Percentiles rank a stretch among this genome's conserved stretches.
These are phyloP conservation scores for Philopotamus ludificatus DNA, from an alignment of 1,140 invertebrate genomes.

Conservation along the genomic window DNA sequence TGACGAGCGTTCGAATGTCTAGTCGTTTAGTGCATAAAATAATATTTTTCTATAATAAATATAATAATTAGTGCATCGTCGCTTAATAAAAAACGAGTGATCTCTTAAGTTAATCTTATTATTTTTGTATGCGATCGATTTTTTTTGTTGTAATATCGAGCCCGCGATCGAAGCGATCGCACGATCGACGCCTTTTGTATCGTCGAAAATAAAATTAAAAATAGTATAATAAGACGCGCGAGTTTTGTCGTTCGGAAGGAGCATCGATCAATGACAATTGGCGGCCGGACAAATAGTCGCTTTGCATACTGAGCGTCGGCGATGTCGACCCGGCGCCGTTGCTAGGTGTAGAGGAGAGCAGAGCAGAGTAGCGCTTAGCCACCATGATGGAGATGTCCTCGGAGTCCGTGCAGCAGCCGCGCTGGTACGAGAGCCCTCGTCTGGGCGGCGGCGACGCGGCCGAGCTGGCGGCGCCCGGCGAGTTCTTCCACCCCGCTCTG, in stretches of 20 bases:
- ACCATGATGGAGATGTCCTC: constrained; percentile 54
- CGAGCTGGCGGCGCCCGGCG: constrained; percentile 46
- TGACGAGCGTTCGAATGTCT: background rate
- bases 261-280: background rate
- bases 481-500: constrained; percentile 56
- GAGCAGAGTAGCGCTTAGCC: constrained; percentile 44
- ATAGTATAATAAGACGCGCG: background rate
- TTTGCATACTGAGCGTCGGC: background rate
- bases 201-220: no score
- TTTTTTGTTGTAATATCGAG: no score
- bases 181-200: no score
- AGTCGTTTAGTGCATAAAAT: background rate
- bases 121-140: no score
- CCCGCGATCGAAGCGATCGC: no score
- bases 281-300: background rate
- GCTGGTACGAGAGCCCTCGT: constrained; percentile 55
- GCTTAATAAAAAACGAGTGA: background rate
- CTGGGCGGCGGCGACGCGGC: constrained; percentile 54
- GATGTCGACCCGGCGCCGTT: background rate
- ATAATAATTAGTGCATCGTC: background rate
- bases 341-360: background rate
- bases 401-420: constrained; percentile 50
- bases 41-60: background rate
- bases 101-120: no score
- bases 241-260: background rate